Conservation (phyloP, 2,888 invertebrate species). For the Epinotia nisella region DNA sequence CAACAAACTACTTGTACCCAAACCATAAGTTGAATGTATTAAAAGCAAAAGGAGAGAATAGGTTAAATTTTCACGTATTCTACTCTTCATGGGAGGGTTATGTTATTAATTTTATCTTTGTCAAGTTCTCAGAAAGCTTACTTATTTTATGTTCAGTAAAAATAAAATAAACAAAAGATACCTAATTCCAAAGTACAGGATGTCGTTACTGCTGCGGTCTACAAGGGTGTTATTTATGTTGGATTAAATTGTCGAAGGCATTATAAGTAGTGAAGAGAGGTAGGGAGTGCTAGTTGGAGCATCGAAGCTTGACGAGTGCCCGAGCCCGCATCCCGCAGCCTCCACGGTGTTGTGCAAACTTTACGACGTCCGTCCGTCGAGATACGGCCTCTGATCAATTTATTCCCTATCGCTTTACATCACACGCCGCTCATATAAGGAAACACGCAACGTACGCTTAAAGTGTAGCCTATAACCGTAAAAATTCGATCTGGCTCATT, state of each 20-base stretch:
- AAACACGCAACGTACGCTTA: conserved; percentile 53
- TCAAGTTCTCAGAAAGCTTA: conserved; percentile 12
- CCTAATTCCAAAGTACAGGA: conserved; percentile 36
- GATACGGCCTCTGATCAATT: conserved; percentile 67
- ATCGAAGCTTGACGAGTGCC: conserved; percentile 65
- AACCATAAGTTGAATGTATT: conserved; percentile 74
- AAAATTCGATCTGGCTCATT: conserved; percentile 71
- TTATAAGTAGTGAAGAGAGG: conserved; percentile 46
- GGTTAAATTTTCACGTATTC: conserved; percentile 20
- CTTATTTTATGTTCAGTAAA: neutral
- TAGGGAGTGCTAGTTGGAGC: conserved; percentile 50
- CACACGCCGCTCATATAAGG: conserved; percentile 47
- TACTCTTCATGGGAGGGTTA: conserved; percentile 13
- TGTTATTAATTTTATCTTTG: conserved; percentile 6
- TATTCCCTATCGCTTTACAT: conserved; percentile 56
- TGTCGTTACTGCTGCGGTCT: conserved; percentile 42
- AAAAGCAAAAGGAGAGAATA: conserved; percentile 58
- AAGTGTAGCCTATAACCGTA: conserved; percentile 67
- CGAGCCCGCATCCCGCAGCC: conserved; percentile 48
- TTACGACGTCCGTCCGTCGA: conserved; percentile 64
- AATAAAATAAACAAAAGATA: neutral
- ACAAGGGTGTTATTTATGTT: conserved; percentile 35
- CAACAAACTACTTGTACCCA: conserved; percentile 68
- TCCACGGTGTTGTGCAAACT: conserved; percentile 57
- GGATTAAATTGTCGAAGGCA: conserved; percentile 21